Conservation (phyloP, 2,797 vertebrate genomes). For the Heterohyrax brucei region DNA sequence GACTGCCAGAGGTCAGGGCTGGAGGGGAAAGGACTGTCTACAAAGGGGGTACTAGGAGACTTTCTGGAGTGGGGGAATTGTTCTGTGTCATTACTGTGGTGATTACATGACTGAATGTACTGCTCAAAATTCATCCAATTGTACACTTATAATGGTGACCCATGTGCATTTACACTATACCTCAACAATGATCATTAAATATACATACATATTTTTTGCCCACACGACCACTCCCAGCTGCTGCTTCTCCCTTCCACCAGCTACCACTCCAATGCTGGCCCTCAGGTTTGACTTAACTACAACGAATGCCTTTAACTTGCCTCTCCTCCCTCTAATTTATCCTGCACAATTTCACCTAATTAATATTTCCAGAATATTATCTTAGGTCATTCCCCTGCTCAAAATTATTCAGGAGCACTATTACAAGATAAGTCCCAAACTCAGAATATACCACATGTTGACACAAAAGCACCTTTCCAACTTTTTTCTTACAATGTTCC, state of each 20-base stretch:
- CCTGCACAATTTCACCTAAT: not conserved
- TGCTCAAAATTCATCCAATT: conserved; percentile 36
- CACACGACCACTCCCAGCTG: not conserved
- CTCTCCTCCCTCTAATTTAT: conserved; percentile 3
- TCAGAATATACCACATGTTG: not conserved
- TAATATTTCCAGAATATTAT: not conserved
- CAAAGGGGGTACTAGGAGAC: not conserved
- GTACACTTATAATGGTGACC: not conserved
- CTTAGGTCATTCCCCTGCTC: not conserved
- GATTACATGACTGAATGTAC: not conserved
- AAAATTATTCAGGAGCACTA: conserved; percentile 53
- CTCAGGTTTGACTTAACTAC: conserved; percentile 7
- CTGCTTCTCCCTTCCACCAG: conserved; percentile 6
- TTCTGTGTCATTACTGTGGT: not conserved
- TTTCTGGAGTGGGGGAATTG: not conserved
- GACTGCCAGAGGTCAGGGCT: not conserved
- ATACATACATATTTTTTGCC: not conserved
- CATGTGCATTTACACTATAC: not conserved
- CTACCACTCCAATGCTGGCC: not conserved
- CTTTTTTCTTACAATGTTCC: not conserved
- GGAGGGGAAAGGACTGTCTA: not conserved
- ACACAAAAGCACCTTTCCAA: conserved; percentile 38
- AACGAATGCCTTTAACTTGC: not conserved
- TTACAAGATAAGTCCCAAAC: conserved; percentile 4
- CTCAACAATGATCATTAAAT: not conserved